These are phyloP conservation scores for Dynastes grantii DNA, from an alignment of 2,888 invertebrate genomes.

Conservation along the genomic window DNA sequence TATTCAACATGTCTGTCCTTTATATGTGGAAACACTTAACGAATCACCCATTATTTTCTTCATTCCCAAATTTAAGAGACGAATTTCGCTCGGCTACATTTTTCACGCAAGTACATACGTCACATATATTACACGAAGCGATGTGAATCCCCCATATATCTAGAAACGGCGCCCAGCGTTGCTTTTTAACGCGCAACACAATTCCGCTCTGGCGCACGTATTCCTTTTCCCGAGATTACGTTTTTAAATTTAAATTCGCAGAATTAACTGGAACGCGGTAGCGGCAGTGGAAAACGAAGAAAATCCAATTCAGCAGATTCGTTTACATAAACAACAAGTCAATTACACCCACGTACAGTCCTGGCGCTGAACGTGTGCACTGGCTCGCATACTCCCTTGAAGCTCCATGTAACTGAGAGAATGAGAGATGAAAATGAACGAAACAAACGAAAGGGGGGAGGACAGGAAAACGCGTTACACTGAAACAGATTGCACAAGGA, in stretches of 20 bases:
- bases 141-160: neutral
- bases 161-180: too few species aligned
- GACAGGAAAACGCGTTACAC: conserved; percentile 35
- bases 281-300: conserved; percentile 25
- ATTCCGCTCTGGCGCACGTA: neutral
- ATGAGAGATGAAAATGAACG: neutral
- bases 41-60: too few species aligned
- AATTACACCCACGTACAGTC: conserved; percentile 39
- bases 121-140: neutral
- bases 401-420: neutral
- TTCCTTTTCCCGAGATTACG: conserved; percentile 14
- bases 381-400: conserved; percentile 1
- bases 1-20: too few species aligned
- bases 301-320: conserved; percentile 45
- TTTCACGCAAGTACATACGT: too few species aligned
- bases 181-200: neutral
- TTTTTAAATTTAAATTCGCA: conserved; percentile 43
- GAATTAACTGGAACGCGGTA: conserved; percentile 36
- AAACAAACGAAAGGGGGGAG: neutral
- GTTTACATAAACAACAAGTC: conserved; percentile 47
- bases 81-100: too few species aligned
- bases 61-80: too few species aligned
- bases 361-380: conserved; percentile 2
- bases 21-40: too few species aligned
- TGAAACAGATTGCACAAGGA: conserved; percentile 29